These are phyloP conservation scores for Onychostoma macrolepis DNA, from an alignment of 2,113 vertebrate genomes.

Conservation along the genomic window DNA sequence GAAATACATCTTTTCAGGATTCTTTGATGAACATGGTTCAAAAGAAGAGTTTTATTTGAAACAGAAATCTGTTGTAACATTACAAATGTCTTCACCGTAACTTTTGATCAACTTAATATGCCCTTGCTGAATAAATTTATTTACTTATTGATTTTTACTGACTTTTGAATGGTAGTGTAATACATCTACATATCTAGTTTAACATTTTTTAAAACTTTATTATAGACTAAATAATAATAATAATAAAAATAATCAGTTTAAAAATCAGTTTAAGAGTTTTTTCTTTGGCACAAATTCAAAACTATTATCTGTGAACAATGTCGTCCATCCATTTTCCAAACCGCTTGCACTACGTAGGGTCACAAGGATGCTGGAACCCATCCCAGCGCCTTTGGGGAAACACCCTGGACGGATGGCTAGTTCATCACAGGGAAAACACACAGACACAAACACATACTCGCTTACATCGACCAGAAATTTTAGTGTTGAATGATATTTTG, in stretches of 20 bases:
- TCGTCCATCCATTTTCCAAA: neutral
- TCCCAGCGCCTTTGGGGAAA: neutral
- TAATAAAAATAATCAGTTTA: too few relatives aligned
- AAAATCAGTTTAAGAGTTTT: neutral
- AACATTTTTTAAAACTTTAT: too few relatives aligned
- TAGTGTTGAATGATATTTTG: neutral
- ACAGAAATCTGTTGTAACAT: neutral
- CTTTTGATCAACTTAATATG: neutral
- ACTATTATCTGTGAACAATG: neutral
- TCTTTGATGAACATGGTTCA: neutral
- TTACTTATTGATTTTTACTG: neutral
- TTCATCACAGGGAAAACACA: neutral
- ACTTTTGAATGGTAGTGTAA: neutral
- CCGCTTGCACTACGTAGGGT: neutral
- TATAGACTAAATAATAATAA: neutral
- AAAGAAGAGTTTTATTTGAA: neutral
- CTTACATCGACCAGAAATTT: neutral
- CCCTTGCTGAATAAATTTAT: neutral
- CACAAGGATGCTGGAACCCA: neutral
- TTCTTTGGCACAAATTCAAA: neutral
- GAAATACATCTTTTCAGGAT: neutral
- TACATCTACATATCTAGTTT: neutral
- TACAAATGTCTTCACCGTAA: neutral
- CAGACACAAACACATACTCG: neutral
- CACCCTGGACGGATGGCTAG: neutral